Percentiles rank a stretch among this genome's conserved stretches.
Evolutionary conservation across 2,888 invertebrate species (phyloP).

Genomic region (Yponomeuta sedellus): DNA sequence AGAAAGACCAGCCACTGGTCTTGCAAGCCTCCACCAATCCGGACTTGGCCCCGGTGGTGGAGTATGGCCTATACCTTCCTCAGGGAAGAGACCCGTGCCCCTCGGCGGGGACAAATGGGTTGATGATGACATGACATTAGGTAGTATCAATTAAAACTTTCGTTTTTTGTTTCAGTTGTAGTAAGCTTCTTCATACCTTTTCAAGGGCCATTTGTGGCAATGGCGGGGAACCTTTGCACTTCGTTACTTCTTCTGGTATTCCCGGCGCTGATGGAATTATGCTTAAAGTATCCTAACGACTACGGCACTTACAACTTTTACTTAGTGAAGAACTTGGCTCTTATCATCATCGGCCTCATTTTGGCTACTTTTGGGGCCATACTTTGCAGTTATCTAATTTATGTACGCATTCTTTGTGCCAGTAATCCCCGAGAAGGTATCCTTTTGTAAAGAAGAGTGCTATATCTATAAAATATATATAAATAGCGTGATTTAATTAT

Average conservation of each 20-base stretch:
- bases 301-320: constrained; percentile 37
- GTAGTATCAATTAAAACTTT: too few species aligned
- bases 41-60: too few species aligned
- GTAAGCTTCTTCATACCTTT: constrained; percentile 43
- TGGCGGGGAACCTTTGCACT: constrained; percentile 51
- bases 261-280: constrained; percentile 52
- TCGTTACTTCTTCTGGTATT: constrained; percentile 45
- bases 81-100: too few species aligned
- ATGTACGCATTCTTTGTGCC: constrained; percentile 30
- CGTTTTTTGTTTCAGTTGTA: constrained; percentile 38
- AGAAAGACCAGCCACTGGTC: too few species aligned
- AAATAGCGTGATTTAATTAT: background rate
- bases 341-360: constrained; percentile 35
- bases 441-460: background rate
- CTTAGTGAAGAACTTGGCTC: constrained; percentile 37
- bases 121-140: too few species aligned
- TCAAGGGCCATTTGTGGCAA: constrained; percentile 53
- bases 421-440: background rate
- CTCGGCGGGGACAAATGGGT: too few species aligned
- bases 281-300: constrained; percentile 42
- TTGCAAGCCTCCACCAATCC: too few species aligned
- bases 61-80: too few species aligned
- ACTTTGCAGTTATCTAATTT: constrained; percentile 39
- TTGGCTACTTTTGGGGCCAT: constrained; percentile 35
- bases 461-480: background rate